Evolutionary conservation across 2,113 vertebrate species (phyloP).

Genomic region (Lucifuga dentata): DNA sequence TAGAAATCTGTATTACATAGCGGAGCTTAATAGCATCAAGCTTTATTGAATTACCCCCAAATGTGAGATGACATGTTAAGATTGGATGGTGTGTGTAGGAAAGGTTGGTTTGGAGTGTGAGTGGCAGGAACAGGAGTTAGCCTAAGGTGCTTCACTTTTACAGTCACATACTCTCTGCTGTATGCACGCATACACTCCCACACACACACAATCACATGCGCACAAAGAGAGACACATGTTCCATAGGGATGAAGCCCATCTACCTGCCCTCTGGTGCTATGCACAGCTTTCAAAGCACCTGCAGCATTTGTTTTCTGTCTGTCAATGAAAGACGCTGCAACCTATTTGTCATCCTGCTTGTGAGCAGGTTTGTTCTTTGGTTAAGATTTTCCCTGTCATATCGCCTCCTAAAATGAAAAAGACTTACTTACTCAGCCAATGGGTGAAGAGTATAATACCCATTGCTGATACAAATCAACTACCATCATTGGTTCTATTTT

Average conservation of each 20-base stretch:
- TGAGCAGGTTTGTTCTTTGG: slow-evolving; percentile 36
- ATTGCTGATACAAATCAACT: too few species aligned
- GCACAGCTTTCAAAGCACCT: slow-evolving; percentile 77
- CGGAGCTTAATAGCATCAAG: slow-evolving; percentile 8
- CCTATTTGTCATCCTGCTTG: slow-evolving; percentile 56
- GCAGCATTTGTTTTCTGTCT: slow-evolving; percentile 78
- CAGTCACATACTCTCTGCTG: slow-evolving; percentile 72
- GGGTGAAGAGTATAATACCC: too few species aligned
- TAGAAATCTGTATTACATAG: not conserved
- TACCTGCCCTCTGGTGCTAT: slow-evolving; percentile 82
- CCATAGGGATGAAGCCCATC: slow-evolving; percentile 76
- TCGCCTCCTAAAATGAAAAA: slow-evolving; percentile 3
- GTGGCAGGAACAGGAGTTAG: slow-evolving; percentile 84
- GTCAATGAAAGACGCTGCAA: slow-evolving; percentile 64
- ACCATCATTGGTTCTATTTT: too few species aligned
- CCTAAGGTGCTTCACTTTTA: slow-evolving; percentile 83
- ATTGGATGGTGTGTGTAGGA: slow-evolving; percentile 66
- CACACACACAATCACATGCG: slow-evolving; percentile 44
- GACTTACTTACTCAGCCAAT: not conserved
- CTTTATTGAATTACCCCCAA: slow-evolving; percentile 54
- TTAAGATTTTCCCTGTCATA: slow-evolving; percentile 27
- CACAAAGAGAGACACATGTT: slow-evolving; percentile 53
- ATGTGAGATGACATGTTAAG: slow-evolving; percentile 76
- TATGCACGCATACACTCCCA: slow-evolving; percentile 18
- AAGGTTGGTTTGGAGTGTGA: slow-evolving; percentile 77